These are phyloP conservation scores for Micropoecilia bifurca DNA, from an alignment of 2,797 vertebrate genomes.

Conservation along the genomic window DNA sequence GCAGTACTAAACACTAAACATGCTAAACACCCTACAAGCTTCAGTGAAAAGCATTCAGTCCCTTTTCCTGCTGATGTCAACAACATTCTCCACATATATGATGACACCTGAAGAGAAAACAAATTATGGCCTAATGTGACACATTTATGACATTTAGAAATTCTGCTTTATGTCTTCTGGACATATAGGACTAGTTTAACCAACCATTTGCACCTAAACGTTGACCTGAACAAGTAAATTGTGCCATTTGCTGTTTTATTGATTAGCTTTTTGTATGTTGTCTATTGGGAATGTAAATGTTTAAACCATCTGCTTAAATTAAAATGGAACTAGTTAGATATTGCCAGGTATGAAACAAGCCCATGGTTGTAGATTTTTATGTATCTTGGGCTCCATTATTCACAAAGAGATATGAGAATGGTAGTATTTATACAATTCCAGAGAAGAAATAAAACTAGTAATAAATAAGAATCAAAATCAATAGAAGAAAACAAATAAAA, in stretches of 20 bases:
- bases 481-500: background rate
- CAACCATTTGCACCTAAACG: background rate
- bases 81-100: background rate
- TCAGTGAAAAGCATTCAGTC: background rate
- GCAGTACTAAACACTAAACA: background rate
- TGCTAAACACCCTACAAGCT: background rate
- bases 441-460: background rate
- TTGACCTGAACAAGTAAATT: background rate
- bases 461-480: background rate
- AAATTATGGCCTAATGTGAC: background rate
- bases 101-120: background rate
- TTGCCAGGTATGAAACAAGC: background rate
- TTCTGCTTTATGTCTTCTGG: background rate
- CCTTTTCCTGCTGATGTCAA: background rate
- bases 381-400: background rate
- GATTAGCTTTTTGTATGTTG: background rate
- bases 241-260: background rate
- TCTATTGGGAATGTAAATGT: background rate
- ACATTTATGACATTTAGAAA: background rate
- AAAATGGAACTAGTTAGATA: background rate
- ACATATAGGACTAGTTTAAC: background rate
- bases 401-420: background rate
- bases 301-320: background rate
- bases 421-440: background rate
- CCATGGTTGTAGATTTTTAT: background rate